A percentile compares a stretch with the other conserved stretches of the same genome.
Evolutionary conservation across 2,888 invertebrate genomes (phyloP).

Genomic region (Sesia apiformis): DNA sequence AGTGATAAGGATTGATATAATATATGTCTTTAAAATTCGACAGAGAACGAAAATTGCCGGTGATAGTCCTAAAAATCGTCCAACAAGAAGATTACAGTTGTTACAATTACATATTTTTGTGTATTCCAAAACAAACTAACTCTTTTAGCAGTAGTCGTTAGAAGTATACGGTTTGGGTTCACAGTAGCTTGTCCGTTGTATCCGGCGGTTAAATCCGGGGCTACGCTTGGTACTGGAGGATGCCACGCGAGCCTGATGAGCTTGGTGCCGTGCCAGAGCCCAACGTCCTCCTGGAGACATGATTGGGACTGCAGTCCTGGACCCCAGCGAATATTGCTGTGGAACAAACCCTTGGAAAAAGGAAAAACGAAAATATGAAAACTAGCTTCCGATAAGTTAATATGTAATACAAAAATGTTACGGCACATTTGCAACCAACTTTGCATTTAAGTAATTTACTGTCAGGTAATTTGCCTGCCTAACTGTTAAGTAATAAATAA

Average conservation of each 20-base stretch:
- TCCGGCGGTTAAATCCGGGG: constrained; percentile 29
- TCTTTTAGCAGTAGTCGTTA: constrained; percentile 16
- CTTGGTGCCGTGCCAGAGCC: constrained; percentile 66
- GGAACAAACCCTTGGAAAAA: constrained; percentile 55
- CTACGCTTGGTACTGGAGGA: constrained; percentile 29
- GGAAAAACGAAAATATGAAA: background rate
- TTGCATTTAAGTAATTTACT: too few relatives aligned
- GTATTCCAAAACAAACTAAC: constrained; percentile 17
- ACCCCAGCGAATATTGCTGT: constrained; percentile 69
- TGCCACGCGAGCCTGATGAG: constrained; percentile 59
- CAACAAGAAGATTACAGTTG: background rate
- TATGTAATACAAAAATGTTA: too few relatives aligned
- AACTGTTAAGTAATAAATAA: too few relatives aligned
- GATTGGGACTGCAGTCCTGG: constrained; percentile 67
- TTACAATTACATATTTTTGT: background rate
- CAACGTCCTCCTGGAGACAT: constrained; percentile 63
- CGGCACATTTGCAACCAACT: too few relatives aligned
- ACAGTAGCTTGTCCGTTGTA: constrained; percentile 20
- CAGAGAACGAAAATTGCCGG: too few relatives aligned
- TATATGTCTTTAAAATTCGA: too few relatives aligned
- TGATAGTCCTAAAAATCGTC: too few relatives aligned
- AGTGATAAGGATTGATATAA: too few relatives aligned
- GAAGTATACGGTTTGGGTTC: constrained; percentile 26
- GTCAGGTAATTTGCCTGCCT: too few relatives aligned
- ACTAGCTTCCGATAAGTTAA: too few relatives aligned